Conservation (phyloP, 2,113 vertebrate genomes). For the Paramisgurnus dabryanus region DNA sequence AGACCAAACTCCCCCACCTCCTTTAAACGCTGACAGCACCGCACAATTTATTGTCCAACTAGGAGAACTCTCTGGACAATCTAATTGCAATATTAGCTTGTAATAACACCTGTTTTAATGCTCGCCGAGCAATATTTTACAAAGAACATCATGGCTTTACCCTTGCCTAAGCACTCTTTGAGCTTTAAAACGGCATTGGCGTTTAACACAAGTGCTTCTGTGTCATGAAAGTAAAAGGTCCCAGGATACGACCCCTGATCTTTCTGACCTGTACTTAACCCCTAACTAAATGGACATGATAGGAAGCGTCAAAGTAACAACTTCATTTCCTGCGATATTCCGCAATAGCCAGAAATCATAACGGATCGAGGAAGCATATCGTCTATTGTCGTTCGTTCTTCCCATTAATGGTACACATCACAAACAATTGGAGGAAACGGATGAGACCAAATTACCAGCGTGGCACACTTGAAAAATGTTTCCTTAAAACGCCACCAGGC, state of each 20-base stretch:
- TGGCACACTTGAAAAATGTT: conserved; percentile 18
- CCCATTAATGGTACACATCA: conserved; percentile 14
- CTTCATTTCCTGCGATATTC: conserved; percentile 42
- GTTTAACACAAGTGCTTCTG: conserved; percentile 56
- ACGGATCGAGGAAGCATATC: conserved; percentile 9
- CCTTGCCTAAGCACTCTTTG: conserved; percentile 67
- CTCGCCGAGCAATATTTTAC: conserved; percentile 57
- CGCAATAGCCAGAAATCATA: conserved; percentile 9
- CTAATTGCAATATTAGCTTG: conserved; percentile 79
- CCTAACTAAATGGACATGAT: conserved; percentile 1
- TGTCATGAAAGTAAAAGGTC: conserved; percentile 5
- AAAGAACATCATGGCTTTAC: conserved; percentile 57
- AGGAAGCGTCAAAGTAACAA: background rate
- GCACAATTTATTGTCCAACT: conserved; percentile 68
- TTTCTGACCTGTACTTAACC: conserved; percentile 51
- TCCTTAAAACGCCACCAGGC: conserved; percentile 9
- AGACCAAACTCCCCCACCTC: conserved; percentile 54
- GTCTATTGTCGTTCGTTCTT: conserved; percentile 14
- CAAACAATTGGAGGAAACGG: conserved; percentile 15
- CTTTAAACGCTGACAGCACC: conserved; percentile 63
- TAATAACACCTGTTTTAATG: conserved; percentile 70
- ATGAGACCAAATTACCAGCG: background rate
- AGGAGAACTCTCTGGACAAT: conserved; percentile 66
- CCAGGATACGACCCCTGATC: conserved; percentile 44
- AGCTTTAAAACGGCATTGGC: conserved; percentile 57